Evolutionary conservation across 2,113 vertebrate genomes (phyloP).

Genomic region (Prionailurus bengalensis): DNA sequence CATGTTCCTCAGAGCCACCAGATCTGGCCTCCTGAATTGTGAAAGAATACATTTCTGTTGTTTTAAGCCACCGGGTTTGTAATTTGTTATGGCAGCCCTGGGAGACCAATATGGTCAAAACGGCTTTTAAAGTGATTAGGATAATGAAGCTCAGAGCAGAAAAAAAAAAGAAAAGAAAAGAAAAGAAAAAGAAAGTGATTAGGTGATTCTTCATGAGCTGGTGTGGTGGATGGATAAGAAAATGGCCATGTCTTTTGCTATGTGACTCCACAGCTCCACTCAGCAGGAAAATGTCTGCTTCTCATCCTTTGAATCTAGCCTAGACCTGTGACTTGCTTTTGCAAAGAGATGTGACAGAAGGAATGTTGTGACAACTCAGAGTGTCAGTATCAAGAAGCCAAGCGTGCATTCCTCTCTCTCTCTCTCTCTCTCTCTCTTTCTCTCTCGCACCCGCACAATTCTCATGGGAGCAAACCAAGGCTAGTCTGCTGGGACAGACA

Average conservation of each 20-base stretch:
- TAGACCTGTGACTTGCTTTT: not conserved
- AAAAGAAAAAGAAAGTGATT: not conserved
- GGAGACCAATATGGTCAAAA: not conserved
- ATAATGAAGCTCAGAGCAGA: too few relatives aligned
- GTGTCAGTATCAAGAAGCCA: not conserved
- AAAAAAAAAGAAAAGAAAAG: too few relatives aligned
- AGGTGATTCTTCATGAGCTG: not conserved
- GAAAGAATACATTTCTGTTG: not conserved
- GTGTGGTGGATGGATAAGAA: not conserved
- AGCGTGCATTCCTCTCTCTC: not conserved
- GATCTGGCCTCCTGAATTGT: not conserved
- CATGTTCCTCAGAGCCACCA: not conserved
- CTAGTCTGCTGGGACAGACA: not conserved
- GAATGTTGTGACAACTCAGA: not conserved
- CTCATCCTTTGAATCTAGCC: not conserved
- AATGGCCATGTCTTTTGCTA: not conserved
- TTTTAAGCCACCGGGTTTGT: not conserved
- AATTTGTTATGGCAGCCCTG: not conserved
- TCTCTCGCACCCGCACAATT: not conserved
- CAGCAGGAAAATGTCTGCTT: not conserved
- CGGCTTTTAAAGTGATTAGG: not conserved
- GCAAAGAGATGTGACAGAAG: not conserved
- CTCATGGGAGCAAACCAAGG: not conserved
- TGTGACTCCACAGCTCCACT: not conserved
- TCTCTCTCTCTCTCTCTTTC: not conserved